Conservation (phyloP, 2,113 vertebrate genomes). For the Macquaria australasica region DNA sequence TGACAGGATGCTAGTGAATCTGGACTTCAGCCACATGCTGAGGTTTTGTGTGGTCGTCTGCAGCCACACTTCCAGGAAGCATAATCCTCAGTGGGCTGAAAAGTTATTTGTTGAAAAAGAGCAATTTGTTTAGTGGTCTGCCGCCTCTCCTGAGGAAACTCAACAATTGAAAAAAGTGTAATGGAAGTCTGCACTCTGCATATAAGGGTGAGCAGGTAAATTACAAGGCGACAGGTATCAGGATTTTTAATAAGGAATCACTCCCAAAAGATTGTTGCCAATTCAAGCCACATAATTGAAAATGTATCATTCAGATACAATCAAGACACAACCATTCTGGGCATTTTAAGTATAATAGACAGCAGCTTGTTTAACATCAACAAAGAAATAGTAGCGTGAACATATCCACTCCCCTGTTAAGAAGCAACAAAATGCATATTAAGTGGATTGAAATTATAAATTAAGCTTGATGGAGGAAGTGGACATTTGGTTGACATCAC, state of each 20-base stretch:
- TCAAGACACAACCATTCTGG: neutral
- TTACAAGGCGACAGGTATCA: constrained; percentile 8
- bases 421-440: neutral
- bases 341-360: neutral
- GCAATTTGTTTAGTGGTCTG: constrained; percentile 53
- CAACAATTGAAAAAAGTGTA: constrained; percentile 40
- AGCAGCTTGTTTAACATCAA: neutral
- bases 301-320: neutral
- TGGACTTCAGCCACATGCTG: constrained; percentile 56
- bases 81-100: constrained; percentile 26
- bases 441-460: neutral
- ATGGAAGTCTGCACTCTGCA: constrained; percentile 27
- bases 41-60: constrained; percentile 54
- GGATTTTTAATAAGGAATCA: neutral
- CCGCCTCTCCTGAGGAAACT: constrained; percentile 28
- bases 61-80: constrained; percentile 27
- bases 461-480: neutral
- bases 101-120: constrained; percentile 50
- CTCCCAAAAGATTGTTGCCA: constrained; percentile 6
- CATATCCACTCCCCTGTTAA: neutral
- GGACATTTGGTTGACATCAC: neutral
- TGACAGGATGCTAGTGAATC: constrained; percentile 60
- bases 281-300: constrained; percentile 13
- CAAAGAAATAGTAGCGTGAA: neutral
- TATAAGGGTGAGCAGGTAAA: constrained; percentile 15